These are phyloP conservation scores for human (Homo sapiens) DNA, from an alignment of 2,113 vertebrate species.

Conservation along the genomic window DNA sequence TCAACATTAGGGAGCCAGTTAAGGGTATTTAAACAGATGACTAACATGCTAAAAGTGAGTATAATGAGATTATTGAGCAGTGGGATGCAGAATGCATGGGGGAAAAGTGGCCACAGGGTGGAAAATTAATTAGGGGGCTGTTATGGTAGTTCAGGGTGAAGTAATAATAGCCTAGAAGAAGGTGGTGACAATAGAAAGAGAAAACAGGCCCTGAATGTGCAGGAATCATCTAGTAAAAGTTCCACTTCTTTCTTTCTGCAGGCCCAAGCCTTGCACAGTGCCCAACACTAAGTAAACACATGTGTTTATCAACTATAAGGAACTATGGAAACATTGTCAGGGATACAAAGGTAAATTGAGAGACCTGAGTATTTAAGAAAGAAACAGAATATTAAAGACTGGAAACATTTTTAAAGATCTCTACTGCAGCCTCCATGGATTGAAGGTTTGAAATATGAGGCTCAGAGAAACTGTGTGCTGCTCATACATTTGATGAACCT, in stretches of 20 bases:
- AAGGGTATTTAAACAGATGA: conserved; percentile 59
- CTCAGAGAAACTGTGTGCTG: neutral
- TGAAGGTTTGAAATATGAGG: neutral
- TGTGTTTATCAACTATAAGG: neutral
- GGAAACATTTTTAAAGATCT: neutral
- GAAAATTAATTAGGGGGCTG: neutral
- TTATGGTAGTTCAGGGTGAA: neutral
- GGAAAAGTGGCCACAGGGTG: neutral
- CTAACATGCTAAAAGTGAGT: conserved; percentile 48
- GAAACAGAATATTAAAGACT: neutral
- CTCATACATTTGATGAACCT: neutral
- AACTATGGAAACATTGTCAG: neutral
- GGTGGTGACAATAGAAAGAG: neutral
- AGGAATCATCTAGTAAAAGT: neutral
- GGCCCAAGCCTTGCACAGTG: neutral
- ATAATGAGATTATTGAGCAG: conserved; percentile 14
- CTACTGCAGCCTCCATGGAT: neutral
- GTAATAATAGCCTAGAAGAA: neutral
- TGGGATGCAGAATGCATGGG: neutral
- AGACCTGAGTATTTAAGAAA: neutral
- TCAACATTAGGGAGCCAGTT: conserved; percentile 56
- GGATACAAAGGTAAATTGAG: neutral
- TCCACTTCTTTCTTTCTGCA: neutral
- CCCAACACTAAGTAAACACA: neutral
- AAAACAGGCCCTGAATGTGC: neutral